A percentile compares a stretch with the other conserved stretches of the same genome.
Conservation (phyloP, 2,113 vertebrate species). For the Lepidothrix coronata region DNA sequence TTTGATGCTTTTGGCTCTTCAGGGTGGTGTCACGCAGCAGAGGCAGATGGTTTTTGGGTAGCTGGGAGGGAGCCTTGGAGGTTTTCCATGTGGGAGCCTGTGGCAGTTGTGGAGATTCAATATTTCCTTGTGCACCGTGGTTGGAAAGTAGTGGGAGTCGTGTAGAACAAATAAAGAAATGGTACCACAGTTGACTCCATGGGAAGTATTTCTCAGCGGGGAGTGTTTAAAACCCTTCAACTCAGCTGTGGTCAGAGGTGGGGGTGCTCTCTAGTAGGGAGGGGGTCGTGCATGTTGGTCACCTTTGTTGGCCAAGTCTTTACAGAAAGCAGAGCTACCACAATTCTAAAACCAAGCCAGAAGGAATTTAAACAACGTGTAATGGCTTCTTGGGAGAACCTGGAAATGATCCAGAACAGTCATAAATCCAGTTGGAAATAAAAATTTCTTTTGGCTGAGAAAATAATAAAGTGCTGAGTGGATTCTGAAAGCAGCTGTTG, state of each 20-base stretch:
- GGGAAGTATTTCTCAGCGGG: background rate
- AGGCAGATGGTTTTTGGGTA: background rate
- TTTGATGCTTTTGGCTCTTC: background rate
- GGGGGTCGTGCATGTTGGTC: background rate
- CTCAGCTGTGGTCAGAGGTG: background rate
- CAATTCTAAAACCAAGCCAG: background rate
- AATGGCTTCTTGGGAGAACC: background rate
- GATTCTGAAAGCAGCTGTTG: background rate
- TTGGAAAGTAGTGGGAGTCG: background rate
- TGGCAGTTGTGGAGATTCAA: background rate
- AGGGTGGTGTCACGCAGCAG: background rate
- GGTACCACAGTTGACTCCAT: background rate
- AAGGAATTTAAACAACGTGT: background rate
- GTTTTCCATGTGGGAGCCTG: background rate
- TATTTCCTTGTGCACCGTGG: rapidly evolving
- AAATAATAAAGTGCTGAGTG: background rate
- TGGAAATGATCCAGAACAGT: background rate
- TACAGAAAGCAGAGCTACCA: background rate
- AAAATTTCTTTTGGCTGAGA: background rate
- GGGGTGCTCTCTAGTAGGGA: background rate
- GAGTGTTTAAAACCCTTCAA: background rate
- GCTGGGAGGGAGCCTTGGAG: background rate
- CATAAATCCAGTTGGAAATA: background rate
- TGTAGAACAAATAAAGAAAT: background rate
- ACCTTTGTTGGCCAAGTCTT: background rate